A percentile compares a stretch with the other conserved stretches of the same genome.
phyloP scores from a whole-genome alignment of 1,140 invertebrate species.

The Ctenoplectra terminalis region DNA sequence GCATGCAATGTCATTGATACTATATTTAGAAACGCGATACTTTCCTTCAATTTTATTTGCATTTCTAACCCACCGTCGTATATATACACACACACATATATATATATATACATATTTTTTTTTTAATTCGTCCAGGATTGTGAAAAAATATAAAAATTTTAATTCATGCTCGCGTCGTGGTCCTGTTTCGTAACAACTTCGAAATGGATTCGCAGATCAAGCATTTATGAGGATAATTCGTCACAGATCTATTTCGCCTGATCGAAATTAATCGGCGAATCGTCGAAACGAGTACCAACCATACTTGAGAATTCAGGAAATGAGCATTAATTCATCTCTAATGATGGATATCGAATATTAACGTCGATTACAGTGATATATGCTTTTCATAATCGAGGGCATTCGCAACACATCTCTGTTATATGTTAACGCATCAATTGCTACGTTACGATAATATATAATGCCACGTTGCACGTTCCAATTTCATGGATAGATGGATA shows the following conservation, averaged over 20 bases:
- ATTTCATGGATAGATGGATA: neutral
- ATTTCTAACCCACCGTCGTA: no score
- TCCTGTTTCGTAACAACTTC: no score
- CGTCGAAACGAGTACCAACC: neutral
- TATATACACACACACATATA: no score
- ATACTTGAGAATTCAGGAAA: neutral
- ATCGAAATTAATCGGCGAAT: neutral
- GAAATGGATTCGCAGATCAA: neutral
- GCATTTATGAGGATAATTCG: neutral
- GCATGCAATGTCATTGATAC: neutral
- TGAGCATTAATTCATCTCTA: neutral
- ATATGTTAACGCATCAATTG: neutral
- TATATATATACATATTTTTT: no score
- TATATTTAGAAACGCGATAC: neutral
- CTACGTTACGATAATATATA: neutral
- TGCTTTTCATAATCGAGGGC: neutral
- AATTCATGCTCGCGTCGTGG: no score
- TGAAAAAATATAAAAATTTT: no score
- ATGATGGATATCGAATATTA: neutral
- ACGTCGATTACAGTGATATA: neutral
- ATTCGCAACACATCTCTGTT: neutral
- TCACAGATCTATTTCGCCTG: neutral
- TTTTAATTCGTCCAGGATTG: no score
- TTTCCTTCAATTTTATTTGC: no score
- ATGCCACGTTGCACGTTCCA: neutral